Evolutionary conservation across 2,797 vertebrate species (phyloP).

Genomic region (Paratrypauchen microcephalus): DNA sequence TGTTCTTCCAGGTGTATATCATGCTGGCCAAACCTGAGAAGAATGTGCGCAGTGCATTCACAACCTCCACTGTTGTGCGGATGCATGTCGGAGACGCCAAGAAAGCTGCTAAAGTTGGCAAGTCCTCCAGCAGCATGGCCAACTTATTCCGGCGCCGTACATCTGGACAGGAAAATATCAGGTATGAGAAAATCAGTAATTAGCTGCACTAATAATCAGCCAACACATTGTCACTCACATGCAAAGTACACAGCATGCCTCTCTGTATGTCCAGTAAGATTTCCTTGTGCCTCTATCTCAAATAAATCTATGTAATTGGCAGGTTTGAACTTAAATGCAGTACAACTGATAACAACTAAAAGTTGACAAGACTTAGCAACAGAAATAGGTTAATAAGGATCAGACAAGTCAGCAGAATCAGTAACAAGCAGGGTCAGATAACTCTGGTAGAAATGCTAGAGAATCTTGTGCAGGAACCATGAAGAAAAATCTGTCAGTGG

Average conservation of each 20-base stretch:
- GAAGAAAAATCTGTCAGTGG: too few relatives aligned
- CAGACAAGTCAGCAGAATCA: too few relatives aligned
- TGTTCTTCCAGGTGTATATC: constrained; percentile 80
- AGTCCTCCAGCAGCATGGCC: constrained; percentile 91
- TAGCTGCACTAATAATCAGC: background rate
- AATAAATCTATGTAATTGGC: too few relatives aligned
- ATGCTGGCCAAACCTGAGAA: constrained; percentile 97
- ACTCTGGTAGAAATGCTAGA: too few relatives aligned
- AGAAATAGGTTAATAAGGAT: too few relatives aligned
- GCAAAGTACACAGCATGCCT: background rate
- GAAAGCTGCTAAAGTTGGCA: constrained; percentile 85
- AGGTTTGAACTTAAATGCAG: too few relatives aligned
- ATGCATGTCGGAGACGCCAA: constrained; percentile 98
- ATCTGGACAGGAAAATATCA: constrained; percentile 87
- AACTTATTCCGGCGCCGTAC: constrained; percentile 90
- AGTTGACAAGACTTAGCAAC: too few relatives aligned
- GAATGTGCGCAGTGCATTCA: constrained; percentile 97
- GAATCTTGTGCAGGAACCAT: too few relatives aligned
- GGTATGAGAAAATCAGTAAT: constrained; percentile 71
- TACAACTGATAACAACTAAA: too few relatives aligned
- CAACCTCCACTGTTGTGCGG: constrained; percentile 95
- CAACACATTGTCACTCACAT: background rate
- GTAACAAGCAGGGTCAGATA: too few relatives aligned
- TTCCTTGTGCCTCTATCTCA: too few relatives aligned
- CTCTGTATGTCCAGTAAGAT: too few relatives aligned